Evolutionary conservation across 2,888 invertebrate species (phyloP).

Genomic region (Barypeithes pellucidus): DNA sequence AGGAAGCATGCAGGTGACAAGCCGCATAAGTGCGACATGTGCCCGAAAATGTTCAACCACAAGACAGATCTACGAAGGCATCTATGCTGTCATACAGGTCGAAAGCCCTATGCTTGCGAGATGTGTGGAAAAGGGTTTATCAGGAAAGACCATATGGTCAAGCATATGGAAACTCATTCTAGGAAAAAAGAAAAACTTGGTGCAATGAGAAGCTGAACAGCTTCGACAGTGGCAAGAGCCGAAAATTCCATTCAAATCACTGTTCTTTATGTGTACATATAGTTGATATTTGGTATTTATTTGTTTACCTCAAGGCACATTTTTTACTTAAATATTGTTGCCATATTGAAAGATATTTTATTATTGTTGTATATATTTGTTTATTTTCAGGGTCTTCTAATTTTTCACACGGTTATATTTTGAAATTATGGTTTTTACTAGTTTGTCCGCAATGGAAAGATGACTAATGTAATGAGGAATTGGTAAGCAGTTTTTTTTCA

Average conservation of each 20-base stretch:
- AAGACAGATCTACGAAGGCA: constrained; percentile 91
- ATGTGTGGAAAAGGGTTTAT: constrained; percentile 91
- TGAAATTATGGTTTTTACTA: constrained; percentile 19
- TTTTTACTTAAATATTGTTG: constrained; percentile 63
- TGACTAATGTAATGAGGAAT: not conserved
- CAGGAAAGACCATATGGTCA: constrained; percentile 92
- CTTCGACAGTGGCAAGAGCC: constrained; percentile 11
- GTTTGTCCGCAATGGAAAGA: not conserved
- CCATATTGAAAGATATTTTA: constrained; percentile 59
- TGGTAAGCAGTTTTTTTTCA: not conserved
- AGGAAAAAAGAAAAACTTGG: constrained; percentile 71
- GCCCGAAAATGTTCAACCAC: constrained; percentile 92
- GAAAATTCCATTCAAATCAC: constrained; percentile 10
- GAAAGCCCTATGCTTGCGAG: constrained; percentile 87
- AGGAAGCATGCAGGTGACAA: constrained; percentile 84
- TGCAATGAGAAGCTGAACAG: constrained; percentile 47
- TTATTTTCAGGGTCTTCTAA: constrained; percentile 47
- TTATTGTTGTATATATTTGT: constrained; percentile 63
- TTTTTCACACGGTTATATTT: constrained; percentile 32
- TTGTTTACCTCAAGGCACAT: constrained; percentile 63
- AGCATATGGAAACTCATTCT: constrained; percentile 87
- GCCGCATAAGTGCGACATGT: constrained; percentile 88
- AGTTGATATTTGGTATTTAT: constrained; percentile 56
- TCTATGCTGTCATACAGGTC: constrained; percentile 89
- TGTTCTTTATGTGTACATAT: constrained; percentile 57